These are phyloP conservation scores for Cydia splendana DNA, from an alignment of 1,140 invertebrate genomes.

Conservation along the genomic window DNA sequence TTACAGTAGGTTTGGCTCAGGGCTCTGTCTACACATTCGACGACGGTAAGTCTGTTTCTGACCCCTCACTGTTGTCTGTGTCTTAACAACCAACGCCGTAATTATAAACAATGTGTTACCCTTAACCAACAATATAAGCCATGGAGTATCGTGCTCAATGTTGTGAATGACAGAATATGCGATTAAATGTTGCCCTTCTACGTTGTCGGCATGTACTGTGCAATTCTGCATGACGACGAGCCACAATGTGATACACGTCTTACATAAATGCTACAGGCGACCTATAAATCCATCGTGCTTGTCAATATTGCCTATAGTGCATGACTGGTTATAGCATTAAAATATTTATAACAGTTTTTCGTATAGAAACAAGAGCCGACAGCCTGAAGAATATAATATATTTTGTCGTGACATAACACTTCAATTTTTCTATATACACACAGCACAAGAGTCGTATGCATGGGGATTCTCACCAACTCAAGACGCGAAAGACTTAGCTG, in stretches of 20 bases:
- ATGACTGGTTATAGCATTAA: constrained; percentile 4
- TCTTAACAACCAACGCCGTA: background rate
- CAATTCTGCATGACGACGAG: constrained; percentile 67
- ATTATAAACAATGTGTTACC: background rate
- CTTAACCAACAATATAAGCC: background rate
- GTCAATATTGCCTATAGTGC: constrained; percentile 4
- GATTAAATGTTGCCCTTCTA: constrained; percentile 52
- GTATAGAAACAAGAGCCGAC: background rate
- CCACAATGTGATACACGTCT: constrained; percentile 36
- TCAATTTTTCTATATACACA: constrained; percentile 9
- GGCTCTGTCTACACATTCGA: constrained; percentile 67
- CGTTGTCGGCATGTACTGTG: constrained; percentile 71
- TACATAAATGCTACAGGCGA: constrained; percentile 32
- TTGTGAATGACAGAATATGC: constrained; percentile 25
- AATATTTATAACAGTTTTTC: background rate
- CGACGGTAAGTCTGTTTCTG: constrained; percentile 58
- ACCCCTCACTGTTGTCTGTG: background rate
- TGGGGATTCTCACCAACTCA: constrained; percentile 2
- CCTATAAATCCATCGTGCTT: background rate
- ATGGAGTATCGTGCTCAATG: constrained; percentile 2
- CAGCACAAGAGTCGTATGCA: constrained; percentile 25
- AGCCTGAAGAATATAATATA: background rate
- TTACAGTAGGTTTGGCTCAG: constrained; percentile 59
- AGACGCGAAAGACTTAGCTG: background rate
- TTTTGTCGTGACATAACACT: constrained; percentile 5